A percentile compares a stretch with the other conserved stretches of the same genome.
These are phyloP conservation scores for Scrobipalpa costella DNA, from an alignment of 2,888 invertebrate genomes.

Conservation along the genomic window DNA sequence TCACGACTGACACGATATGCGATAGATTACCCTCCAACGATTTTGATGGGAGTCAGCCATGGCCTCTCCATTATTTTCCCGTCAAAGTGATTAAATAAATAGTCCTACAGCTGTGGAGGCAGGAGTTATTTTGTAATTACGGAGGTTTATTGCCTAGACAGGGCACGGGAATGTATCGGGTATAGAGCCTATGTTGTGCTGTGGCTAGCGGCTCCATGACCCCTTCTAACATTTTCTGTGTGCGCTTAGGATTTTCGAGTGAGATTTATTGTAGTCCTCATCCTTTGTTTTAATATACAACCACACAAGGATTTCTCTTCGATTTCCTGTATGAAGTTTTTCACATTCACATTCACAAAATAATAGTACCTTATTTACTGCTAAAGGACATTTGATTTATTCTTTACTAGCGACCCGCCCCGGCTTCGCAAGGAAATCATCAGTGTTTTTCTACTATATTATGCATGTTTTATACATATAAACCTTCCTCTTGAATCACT, in stretches of 20 bases:
- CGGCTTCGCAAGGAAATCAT: too few relatives aligned
- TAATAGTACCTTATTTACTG: too few relatives aligned
- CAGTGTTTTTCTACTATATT: too few relatives aligned
- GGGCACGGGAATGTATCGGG: slow-evolving; percentile 66
- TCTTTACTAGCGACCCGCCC: too few relatives aligned
- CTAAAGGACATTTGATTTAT: too few relatives aligned
- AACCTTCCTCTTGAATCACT: too few relatives aligned
- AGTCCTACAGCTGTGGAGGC: slow-evolving; percentile 62
- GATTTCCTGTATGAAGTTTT: neutral
- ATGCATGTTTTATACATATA: too few relatives aligned
- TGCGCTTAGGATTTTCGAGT: slow-evolving; percentile 3
- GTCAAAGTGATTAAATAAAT: slow-evolving; percentile 81
- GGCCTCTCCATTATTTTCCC: slow-evolving; percentile 71
- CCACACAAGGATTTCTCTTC: slow-evolving; percentile 1
- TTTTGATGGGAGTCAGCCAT: slow-evolving; percentile 60
- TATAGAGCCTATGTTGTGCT: slow-evolving; percentile 28
- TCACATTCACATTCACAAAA: too few relatives aligned
- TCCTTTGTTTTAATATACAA: slow-evolving; percentile 1
- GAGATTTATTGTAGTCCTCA: slow-evolving; percentile 4
- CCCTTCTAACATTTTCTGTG: slow-evolving; percentile 38
- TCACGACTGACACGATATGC: slow-evolving; percentile 55
- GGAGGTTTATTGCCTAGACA: slow-evolving; percentile 70
- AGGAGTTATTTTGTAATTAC: slow-evolving; percentile 78
- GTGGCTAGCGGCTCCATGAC: slow-evolving; percentile 47
- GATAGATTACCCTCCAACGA: slow-evolving; percentile 63